Base-by-base conservation (phyloP, 2,113 vertebrate species). In the Rana temporaria region DNA sequence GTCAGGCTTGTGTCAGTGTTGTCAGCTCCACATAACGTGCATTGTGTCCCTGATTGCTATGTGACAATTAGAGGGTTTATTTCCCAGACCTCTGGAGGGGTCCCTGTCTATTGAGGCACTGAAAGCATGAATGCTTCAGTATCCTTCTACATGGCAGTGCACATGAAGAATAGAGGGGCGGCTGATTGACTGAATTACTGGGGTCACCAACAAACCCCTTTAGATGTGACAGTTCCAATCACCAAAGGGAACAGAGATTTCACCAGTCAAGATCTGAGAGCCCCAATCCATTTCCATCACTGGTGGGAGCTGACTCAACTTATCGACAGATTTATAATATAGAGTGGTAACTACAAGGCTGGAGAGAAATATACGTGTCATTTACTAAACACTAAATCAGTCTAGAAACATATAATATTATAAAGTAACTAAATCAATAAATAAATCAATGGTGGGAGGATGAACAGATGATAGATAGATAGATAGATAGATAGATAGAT, bases 221-320 rank as follows among this genome's bases (percentile, higher is more conserved):
- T 79, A 82, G 84, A 86, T 85, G 76, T 19, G 82, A 83, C 81
- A 84, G 77, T 9, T 70, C 67, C 67, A 85, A 86, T 67, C 9
- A 30, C 64, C 70, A n/a, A 67, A 72, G 86, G 85, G 82, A 89
- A 90, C 86, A 75, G 63, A 85, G 67, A 86, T 88, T 90, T 90
- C 84, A 71, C 86, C 89, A 88, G 20, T 84, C 55, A 84, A 83
- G 87, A 86, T 63, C 73, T 18, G 7, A 56, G 63, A 38, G 88
- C 88, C 69, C 72, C 74, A 78, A 84, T 79, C 73, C 4, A 87
- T 90, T 92, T 90, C 87, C 85, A 89, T 88, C 87, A 87, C 86
- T 89, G 85, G 81, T 30, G 84, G 59, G 42, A 48, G 42, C 1
- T 48, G 42, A 14, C 7, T 48, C 34, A 60, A 0, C 16, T 32